Percentiles rank a stretch among this genome's conserved stretches.
Conservation (phyloP, 2,888 invertebrate species). For the Mimachlamys varia region DNA sequence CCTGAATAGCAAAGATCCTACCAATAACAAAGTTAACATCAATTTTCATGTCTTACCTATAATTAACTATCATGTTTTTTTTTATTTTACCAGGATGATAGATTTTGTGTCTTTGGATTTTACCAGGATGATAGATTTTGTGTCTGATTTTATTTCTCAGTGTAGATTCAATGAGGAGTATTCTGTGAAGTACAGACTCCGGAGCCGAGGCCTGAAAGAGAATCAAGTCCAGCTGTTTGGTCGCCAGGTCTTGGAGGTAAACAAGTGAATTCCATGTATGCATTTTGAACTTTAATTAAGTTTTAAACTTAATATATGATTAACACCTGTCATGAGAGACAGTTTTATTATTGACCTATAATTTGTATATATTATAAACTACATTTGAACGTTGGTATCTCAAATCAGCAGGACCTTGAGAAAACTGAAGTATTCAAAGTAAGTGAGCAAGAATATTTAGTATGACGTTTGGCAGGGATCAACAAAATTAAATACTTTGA, state of each 20-base stretch:
- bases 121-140: neutral
- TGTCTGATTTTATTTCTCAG: constrained; percentile 80
- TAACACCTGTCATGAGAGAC: neutral
- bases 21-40: neutral
- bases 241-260: constrained; percentile 72
- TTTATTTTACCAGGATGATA: neutral
- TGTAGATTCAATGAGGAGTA: constrained; percentile 92
- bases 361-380: too few relatives aligned
- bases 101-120: neutral
- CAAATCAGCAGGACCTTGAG: too few relatives aligned
- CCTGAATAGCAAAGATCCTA: too few relatives aligned
- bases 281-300: neutral
- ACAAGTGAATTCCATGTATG: neutral
- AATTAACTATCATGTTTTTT: neutral
- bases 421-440: too few relatives aligned
- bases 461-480: too few relatives aligned
- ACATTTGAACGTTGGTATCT: too few relatives aligned
- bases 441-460: too few relatives aligned
- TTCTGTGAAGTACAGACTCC: constrained; percentile 88
- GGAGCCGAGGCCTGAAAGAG: constrained; percentile 86
- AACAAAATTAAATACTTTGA: too few relatives aligned
- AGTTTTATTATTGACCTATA: too few relatives aligned
- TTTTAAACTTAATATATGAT: neutral
- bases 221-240: constrained; percentile 88
- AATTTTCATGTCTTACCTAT: neutral